These are phyloP conservation scores for Teleogryllus oceanicus DNA, from an alignment of 2,888 invertebrate genomes.

Conservation along the genomic window DNA sequence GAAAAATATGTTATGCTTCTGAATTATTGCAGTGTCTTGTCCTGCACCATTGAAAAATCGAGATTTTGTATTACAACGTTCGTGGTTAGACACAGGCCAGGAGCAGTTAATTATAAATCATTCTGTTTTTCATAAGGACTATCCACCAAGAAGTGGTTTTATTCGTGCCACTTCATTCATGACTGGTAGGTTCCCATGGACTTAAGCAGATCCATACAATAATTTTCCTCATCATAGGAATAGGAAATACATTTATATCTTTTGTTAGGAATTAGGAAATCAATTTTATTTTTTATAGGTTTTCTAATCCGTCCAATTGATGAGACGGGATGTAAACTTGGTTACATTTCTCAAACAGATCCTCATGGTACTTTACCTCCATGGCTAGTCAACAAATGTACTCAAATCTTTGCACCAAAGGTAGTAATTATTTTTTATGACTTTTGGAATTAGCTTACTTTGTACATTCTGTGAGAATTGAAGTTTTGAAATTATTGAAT, in stretches of 20 bases:
- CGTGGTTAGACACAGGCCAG: conserved; percentile 82
- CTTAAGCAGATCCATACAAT: too few species aligned
- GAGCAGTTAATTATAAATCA: conserved; percentile 88
- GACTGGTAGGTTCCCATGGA: conserved; percentile 51
- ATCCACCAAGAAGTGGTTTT: conserved; percentile 77
- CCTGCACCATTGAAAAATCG: conserved; percentile 83
- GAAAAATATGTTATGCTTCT: too few species aligned
- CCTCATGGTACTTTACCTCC: conserved; percentile 82
- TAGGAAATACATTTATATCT: not conserved
- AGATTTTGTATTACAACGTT: conserved; percentile 87
- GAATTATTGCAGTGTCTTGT: conserved; percentile 64
- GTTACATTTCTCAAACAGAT: conserved; percentile 86
- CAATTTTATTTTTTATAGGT: conserved; percentile 45
- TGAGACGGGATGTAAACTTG: conserved; percentile 67
- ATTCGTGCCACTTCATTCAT: conserved; percentile 63
- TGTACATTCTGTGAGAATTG: not conserved
- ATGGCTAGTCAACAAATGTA: conserved; percentile 85
- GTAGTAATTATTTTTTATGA: conserved; percentile 44
- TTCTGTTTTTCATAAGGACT: conserved; percentile 83
- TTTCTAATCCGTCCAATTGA: conserved; percentile 63
- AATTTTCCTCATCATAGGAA: too few species aligned
- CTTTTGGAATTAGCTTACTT: not conserved
- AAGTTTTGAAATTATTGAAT: conserved; percentile 18
- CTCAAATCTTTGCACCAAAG: conserved; percentile 82
- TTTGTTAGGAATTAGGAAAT: too few species aligned